Base-by-base conservation (phyloP, 37 sponge, comb jelly and placozoan genomes). In the Spongilla lacustris region DNA sequence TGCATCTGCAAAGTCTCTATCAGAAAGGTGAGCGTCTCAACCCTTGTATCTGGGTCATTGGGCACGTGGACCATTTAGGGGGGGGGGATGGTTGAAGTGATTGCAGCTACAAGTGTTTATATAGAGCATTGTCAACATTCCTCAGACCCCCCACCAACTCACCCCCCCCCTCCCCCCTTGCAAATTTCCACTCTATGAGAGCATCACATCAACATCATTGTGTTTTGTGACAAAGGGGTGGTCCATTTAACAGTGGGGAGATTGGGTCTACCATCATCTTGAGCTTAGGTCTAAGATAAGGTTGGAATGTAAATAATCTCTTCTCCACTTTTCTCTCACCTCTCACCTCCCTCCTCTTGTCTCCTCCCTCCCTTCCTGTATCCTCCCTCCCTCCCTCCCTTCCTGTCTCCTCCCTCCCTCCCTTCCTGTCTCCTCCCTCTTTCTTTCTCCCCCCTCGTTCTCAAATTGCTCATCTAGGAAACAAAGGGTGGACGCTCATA, bases 1-100 rank as follows among this genome's bases (percentile, higher is more conserved):
- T 91, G 95, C 49, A 34, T 46, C 6, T 87, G 92, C 73, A 88
- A 93, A 33, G 87, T 96, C 49, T 96, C 95, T 35, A 50, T 96
- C 35, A 88, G 97, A 85, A 94, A 89, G 93, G 97, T 96, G 26
- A 80, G 85, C 24, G 24, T 46, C 46, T 46, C 46, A 17, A 58
- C 12, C 49, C 34, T 9, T 71, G 0, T 34, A 29, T 71, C 1
- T 82, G 71, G 71, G 36, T 68, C 32, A 68, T 22, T 81, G 69
- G 2, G 4, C 71, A 19, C 36, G 11, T 41, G 78, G 29, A 32
- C 17, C 26, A n/a, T 32, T 0, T 36, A 12, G 11, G 36, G 11
- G 17, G 36, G 27, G 26, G 13, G 36, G 41, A 6, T 6, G 6
- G 6, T 41, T 77, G 78, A 36, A 36, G 76, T 32, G 5, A 28